Evolutionary conservation across 2,113 vertebrate species (phyloP), one percentile per base, ranked within the genome.

Genomic region (Centropristis striata): DNA sequence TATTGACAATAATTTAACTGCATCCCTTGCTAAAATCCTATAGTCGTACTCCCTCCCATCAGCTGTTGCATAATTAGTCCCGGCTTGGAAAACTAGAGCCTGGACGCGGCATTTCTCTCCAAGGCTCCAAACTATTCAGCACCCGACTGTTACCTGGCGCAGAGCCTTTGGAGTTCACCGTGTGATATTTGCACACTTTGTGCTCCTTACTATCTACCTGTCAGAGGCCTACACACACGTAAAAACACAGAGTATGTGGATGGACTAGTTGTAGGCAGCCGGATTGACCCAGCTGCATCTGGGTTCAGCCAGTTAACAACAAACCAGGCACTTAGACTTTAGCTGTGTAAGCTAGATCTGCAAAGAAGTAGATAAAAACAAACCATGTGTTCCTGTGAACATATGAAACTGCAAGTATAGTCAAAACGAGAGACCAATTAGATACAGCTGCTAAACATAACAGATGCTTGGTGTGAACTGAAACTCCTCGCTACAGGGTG

Each of bases 91-190:
- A 91, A 72, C 47, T 91, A 1, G 66, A 85, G 87, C 69, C 68
- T 80, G 60, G 57, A 49, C 3, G 90, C 21, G 65, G 92, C 82
- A 95, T 93, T 95, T 92, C 83, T 85, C 83, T 65, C 70, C 51
- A 28, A 32, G 75, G 80, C 71, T 76, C 75, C 70, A 84, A 88
- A 83, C 71, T 88, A 59, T 80, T 89, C 70, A 47, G 84, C 80
- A 77, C 69, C 63, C 15, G 23, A 20, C 75, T 85, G 90, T 70
- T 71, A 91, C 70, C 63, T 78, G 68, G 71, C 4, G 32, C 53
- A 2, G 44, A 71, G 68, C 36, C 77, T 90, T 85, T 88, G 72
- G 67, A 92, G 69, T 82, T 49, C 49, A 83, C 41, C 1, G 41
- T 84, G 90, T 75, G 83, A 91, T 90, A 86, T 92, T 91, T 89